Conservation (phyloP, 2,113 vertebrate species). For the Oreochromis niloticus region DNA sequence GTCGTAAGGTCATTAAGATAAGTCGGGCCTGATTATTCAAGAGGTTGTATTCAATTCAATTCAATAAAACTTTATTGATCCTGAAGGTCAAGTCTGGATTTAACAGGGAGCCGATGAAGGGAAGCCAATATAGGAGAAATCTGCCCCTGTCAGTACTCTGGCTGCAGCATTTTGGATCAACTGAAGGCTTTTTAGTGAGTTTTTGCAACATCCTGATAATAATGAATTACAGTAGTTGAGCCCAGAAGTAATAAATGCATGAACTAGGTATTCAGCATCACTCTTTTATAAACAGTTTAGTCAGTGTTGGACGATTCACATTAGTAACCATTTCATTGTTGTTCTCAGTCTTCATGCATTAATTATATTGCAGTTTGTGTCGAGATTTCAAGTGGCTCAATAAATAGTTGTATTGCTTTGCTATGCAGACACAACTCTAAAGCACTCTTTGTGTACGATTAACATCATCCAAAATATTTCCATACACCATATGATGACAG, state of each 20-base stretch:
- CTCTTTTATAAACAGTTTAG: background rate
- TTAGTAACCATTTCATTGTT: background rate
- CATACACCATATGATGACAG: too few relatives aligned
- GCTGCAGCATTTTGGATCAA: too few relatives aligned
- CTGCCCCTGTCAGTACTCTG: too few relatives aligned
- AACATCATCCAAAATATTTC: background rate
- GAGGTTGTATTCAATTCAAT: too few relatives aligned
- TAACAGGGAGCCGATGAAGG: too few relatives aligned
- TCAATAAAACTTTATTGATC: too few relatives aligned
- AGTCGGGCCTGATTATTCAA: too few relatives aligned
- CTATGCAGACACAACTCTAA: background rate
- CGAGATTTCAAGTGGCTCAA: background rate
- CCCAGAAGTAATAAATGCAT: background rate
- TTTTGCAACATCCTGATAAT: background rate
- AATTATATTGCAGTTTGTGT: background rate
- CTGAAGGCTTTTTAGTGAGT: background rate
- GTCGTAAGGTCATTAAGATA: too few relatives aligned
- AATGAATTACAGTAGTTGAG: background rate
- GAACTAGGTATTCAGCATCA: background rate
- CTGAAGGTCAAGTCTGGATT: too few relatives aligned
- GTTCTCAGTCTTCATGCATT: background rate
- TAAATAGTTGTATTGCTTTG: background rate
- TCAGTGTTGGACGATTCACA: background rate
- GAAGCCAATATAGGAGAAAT: too few relatives aligned
- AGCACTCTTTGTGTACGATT: background rate